These are phyloP conservation scores for Sylvicola cinctus DNA, from an alignment of 2,888 invertebrate genomes.

Conservation along the genomic window DNA sequence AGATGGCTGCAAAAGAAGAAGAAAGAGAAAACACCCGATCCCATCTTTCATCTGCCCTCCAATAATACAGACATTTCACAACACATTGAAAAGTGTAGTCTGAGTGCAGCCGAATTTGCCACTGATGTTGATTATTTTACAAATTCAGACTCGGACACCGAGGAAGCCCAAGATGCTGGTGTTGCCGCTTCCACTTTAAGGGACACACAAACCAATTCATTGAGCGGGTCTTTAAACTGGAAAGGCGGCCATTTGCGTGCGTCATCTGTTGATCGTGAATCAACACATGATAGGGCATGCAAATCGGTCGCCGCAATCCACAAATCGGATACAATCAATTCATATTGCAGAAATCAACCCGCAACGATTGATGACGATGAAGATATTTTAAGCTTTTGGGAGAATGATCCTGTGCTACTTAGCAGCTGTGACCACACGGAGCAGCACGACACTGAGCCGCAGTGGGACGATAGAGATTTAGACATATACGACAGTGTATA, in stretches of 20 bases:
- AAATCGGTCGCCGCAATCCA: not conserved
- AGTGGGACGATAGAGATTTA: conserved; percentile 8
- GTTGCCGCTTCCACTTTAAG: too few species aligned
- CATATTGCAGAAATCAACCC: too few species aligned
- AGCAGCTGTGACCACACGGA: too few species aligned
- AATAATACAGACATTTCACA: too few species aligned
- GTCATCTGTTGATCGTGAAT: conserved; percentile 29
- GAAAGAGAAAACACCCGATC: conserved; percentile 19
- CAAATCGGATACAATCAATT: too few species aligned
- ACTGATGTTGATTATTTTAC: too few species aligned
- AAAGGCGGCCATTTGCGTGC: conserved; percentile 32
- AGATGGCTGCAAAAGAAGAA: conserved; percentile 31
- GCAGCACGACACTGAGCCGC: too few species aligned
- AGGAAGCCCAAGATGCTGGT: too few species aligned
- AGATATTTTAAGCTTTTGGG: conserved; percentile 5
- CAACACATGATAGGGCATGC: conserved; percentile 4
- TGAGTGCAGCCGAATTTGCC: too few species aligned
- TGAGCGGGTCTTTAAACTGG: conserved; percentile 29
- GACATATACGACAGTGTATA: conserved; percentile 23
- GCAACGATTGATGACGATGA: conserved; percentile 3
- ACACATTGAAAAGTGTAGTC: too few species aligned
- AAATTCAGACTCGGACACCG: too few species aligned
- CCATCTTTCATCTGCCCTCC: conserved; percentile 8
- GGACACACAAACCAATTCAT: too few species aligned
- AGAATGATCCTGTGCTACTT: conserved; percentile 1